Base-by-base conservation (phyloP, 2,113 vertebrate species). In the Nothoprocta perdicaria region DNA sequence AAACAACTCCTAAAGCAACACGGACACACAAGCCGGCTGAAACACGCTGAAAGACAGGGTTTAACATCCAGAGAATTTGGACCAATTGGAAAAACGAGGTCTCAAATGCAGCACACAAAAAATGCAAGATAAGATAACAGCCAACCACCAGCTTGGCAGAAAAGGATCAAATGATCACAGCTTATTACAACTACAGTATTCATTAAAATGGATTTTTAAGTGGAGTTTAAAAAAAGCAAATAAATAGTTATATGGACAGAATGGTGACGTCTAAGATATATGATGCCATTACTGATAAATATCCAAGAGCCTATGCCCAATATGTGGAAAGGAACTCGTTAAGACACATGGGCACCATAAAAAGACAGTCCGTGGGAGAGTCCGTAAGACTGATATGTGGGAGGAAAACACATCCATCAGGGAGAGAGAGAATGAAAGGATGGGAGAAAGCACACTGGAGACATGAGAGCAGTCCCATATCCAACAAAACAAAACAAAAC, bases 291-390 rank as follows among this genome's bases (percentile, higher is more conserved):
- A 73, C 77, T 2, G 2, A 0, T 6, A 46, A 67, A 3, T 24
- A 5, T 21, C 17, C 10, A 18, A 1, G 12, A 33, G 35, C 8
- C 76, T 9, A 2, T 1, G 6, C 24, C n/a, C 0, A 0, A 22
- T 23, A 18, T 13, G 77, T 31, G 38, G 53, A 3, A 6, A 46
- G 12, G 31, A 29, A 13, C 12, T 26, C 11, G 29, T 38, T 24
- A 26, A 15, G 29, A 14, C 41, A 14, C 14, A 23, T 1, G 3
- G 0, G 31, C 5, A 10, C 41, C 52, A 4, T 16, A 7, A 43
- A 52, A 46, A 50, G 22, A 16, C n/a, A 29, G 27, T 55, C 27
- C 53, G 8, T 55, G 27, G 53, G 27, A 31, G 53, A 16, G 53
- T 0, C 26, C 3, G 8, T 6, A 4, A 6, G 38, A 29, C 41